These are phyloP conservation scores for Corythoichthys intestinalis DNA, from an alignment of 2,113 vertebrate species.

Conservation along the genomic window DNA sequence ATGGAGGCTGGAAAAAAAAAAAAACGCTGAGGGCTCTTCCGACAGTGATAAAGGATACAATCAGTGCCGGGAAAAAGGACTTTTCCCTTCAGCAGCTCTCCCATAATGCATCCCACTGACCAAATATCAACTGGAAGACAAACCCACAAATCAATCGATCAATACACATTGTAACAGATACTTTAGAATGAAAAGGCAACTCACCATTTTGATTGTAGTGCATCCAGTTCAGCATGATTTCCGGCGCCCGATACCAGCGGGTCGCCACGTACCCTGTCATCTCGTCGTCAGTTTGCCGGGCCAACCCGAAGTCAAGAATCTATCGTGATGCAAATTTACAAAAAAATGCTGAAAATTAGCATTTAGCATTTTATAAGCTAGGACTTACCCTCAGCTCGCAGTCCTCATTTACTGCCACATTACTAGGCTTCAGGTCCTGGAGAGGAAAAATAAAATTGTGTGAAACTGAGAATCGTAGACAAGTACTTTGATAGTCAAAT, in stretches of 20 bases:
- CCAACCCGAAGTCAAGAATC: conserved; percentile 96
- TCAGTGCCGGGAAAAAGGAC: conserved; percentile 94
- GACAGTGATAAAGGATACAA: conserved; percentile 86
- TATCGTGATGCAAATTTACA: conserved; percentile 30
- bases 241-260: conserved; percentile 94
- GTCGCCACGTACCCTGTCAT: conserved; percentile 98
- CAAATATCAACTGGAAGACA: conserved; percentile 91
- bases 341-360: background rate
- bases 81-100: conserved; percentile 93
- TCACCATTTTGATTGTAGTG: conserved; percentile 97
- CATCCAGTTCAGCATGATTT: conserved; percentile 99
- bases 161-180: background rate
- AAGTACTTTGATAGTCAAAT: conserved; percentile 6
- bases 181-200: background rate
- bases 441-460: background rate
- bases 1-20: conserved; percentile 10
- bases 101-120: conserved; percentile 99
- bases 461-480: background rate
- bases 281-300: conserved; percentile 93
- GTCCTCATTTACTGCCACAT: conserved; percentile 95
- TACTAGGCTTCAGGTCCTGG: conserved; percentile 95
- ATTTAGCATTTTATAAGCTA: too few relatives aligned
- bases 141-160: background rate
- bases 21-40: conserved; percentile 6
- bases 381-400: conserved; percentile 88